phyloP scores from a whole-genome alignment of 1,140 invertebrate genomes.

The Onthophagus taurus region DNA sequence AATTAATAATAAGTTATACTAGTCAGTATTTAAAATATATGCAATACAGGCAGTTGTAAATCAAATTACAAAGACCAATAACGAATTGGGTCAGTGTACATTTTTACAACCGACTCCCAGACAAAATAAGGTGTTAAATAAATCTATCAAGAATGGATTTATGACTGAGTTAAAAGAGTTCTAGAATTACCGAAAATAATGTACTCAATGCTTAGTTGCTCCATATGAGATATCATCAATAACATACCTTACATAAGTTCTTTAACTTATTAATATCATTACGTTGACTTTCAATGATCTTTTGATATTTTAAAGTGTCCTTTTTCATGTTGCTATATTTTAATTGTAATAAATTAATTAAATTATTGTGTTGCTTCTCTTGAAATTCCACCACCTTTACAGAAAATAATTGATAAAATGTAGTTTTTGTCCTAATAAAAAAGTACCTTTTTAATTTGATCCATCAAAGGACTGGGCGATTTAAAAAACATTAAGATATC shows the following conservation, averaged over 20 bases:
- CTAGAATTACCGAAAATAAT: too few species aligned
- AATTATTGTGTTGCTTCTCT: neutral
- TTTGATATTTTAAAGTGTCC: constrained; percentile 6
- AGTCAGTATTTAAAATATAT: too few species aligned
- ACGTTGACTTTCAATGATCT: constrained; percentile 8
- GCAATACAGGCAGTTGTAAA: too few species aligned
- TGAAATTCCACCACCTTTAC: constrained; percentile 1
- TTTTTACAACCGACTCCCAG: too few species aligned
- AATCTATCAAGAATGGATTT: too few species aligned
- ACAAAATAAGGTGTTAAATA: too few species aligned
- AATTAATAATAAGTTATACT: too few species aligned
- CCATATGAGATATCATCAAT: neutral
- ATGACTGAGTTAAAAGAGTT: too few species aligned
- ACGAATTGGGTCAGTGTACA: too few species aligned
- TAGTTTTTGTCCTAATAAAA: neutral
- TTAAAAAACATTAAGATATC: constrained; percentile 3
- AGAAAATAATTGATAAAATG: neutral
- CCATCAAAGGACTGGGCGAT: neutral
- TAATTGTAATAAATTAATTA: neutral
- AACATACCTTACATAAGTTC: neutral
- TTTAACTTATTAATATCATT: neutral
- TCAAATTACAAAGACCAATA: too few species aligned
- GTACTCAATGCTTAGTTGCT: too few species aligned
- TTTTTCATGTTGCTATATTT: constrained; percentile 6
- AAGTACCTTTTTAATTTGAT: constrained; percentile 4